A percentile compares a stretch with the other conserved stretches of the same genome.
Conservation (phyloP, 2,113 vertebrate genomes). For the Chlorodrepanis virens region DNA sequence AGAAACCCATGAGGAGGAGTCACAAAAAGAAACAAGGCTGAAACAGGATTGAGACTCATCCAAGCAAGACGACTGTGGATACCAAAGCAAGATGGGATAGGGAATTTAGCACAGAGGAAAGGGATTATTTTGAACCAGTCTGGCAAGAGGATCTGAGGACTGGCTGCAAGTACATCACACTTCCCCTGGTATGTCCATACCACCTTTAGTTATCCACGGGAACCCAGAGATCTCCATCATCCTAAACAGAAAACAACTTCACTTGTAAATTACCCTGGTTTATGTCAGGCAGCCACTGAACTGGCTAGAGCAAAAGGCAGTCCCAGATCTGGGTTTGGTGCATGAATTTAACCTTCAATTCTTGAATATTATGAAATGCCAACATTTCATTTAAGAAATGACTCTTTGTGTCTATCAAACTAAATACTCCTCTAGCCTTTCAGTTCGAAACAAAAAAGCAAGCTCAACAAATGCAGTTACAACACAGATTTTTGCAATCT, state of each 20-base stretch:
- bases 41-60: neutral
- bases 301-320: neutral
- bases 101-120: neutral
- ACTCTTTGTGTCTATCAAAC: neutral
- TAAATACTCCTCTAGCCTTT: neutral
- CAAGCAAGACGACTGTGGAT: neutral
- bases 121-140: neutral
- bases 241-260: neutral
- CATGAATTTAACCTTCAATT: neutral
- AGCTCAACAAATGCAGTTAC: neutral
- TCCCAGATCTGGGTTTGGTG: neutral
- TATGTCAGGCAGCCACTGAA: neutral
- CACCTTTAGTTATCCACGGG: neutral
- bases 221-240: neutral
- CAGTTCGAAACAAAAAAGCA: neutral
- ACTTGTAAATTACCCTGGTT: neutral
- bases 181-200: accelerated
- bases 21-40: neutral
- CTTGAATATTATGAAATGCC: neutral
- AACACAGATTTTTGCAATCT: neutral
- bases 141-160: neutral
- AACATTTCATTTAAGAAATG: neutral
- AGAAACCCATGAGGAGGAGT: neutral
- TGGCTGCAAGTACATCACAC: neutral
- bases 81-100: neutral